phyloP scores from a whole-genome alignment of 2,797 vertebrate genomes.

The Argya squamiceps region DNA sequence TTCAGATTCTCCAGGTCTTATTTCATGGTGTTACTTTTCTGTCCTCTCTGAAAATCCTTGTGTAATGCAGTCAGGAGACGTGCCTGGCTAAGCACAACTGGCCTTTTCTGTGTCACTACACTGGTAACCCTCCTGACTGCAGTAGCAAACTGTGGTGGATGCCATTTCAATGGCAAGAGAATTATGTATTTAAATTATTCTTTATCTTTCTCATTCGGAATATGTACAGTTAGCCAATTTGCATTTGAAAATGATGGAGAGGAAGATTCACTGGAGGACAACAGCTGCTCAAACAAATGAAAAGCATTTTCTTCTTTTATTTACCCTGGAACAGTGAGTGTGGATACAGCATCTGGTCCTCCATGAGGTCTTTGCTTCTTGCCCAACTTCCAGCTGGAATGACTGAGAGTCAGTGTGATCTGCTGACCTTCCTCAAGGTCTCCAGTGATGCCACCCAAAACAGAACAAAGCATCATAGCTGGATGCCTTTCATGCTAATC shows the following conservation, averaged over 20 bases:
- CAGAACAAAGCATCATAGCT: constrained; percentile 33
- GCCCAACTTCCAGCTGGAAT: constrained; percentile 30
- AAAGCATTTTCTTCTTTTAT: constrained; percentile 31
- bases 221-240: not conserved
- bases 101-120: not conserved
- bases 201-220: not conserved
- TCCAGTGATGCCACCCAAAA: constrained; percentile 21
- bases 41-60: not conserved
- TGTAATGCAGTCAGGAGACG: not conserved
- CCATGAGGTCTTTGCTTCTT: not conserved
- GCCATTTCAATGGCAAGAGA: not conserved
- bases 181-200: not conserved
- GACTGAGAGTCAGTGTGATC: not conserved
- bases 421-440: constrained; percentile 27
- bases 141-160: not conserved
- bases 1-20: not conserved
- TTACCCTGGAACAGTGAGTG: constrained; percentile 13
- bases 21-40: not conserved
- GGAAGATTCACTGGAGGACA: not conserved
- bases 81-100: not conserved
- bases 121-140: not conserved
- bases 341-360: constrained; percentile 5
- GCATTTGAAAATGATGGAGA: not conserved
- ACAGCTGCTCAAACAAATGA: constrained; percentile 37
- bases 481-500: constrained; percentile 34